Percentiles rank a stretch among this genome's conserved stretches.
Evolutionary conservation across 2,888 invertebrate genomes (phyloP).

Genomic region (Eugnorisma glareosa): DNA sequence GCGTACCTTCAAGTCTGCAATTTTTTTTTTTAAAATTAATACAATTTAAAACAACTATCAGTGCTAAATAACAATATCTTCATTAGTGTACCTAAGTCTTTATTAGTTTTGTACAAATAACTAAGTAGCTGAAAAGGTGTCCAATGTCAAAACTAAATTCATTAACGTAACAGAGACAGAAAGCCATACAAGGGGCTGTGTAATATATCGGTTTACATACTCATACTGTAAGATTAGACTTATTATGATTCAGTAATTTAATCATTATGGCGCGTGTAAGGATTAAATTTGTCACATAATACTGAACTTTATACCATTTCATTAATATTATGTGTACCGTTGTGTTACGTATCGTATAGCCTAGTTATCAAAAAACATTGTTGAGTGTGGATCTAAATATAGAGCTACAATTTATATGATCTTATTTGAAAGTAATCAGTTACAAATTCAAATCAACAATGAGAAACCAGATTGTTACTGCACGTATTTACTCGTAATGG

Average conservation of each 20-base stretch:
- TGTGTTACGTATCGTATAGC: not conserved
- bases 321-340: not conserved
- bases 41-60: not conserved
- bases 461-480: not conserved
- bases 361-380: too few species aligned
- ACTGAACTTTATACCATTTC: not conserved
- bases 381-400: too few species aligned
- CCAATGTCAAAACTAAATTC: not conserved
- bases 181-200: not conserved
- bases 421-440: not conserved
- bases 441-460: not conserved
- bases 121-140: not conserved
- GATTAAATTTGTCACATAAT: not conserved
- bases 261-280: not conserved
- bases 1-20: not conserved
- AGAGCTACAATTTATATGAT: too few species aligned
- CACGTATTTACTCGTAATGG: not conserved
- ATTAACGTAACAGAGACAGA: not conserved
- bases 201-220: not conserved
- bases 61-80: not conserved
- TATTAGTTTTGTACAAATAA: not conserved
- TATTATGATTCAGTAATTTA: not conserved
- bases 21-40: not conserved
- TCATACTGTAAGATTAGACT: conserved; percentile 1
- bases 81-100: not conserved